Evolutionary conservation across 1,140 invertebrate genomes (phyloP), one percentile per base, ranked within the genome.

Genomic region (Adelges cooleyi): DNA sequence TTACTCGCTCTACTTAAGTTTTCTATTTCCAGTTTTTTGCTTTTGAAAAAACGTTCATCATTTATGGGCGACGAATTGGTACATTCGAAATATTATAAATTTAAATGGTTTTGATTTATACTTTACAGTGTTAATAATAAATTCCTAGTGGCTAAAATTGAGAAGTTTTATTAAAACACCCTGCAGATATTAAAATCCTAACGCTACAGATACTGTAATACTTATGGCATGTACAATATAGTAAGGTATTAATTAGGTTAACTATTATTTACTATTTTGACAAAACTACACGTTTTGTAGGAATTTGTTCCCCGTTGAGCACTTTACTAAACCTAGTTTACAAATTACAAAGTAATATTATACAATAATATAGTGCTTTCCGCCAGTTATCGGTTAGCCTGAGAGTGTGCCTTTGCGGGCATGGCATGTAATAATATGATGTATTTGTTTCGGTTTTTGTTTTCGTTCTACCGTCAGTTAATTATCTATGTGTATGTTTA

Each of bases 151-250:
- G 5, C 29, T 33, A 33, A 33, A 33, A 33, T 6, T 33, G 29
- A 33, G 29, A 33, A 59, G 36, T 42, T 42, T 40, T 23, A 22
- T 29, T 54, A 20, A 59, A 59, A 56, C 42, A 59, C 54, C 54
- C 54, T 59, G 54, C 54, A 25, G 54, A 38, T 15, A 23, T 59
- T 54, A 53, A 18, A n/a, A 59, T 42, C 54, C 54, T 59, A 23
- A 42, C 54, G 42, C 17, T 4, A 59, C 40, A 25, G 25, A 44
- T 44, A 44, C n/a, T 38, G 23, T n/a, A n/a, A 33, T 23, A 18
- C 2, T 49, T 25, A 22, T 42, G 23, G n/a, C 15, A 3, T 27
- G 22, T 44, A 44, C 13, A 44, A 18, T 2, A 18, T 18, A 38
- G 25, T 42, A 44, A 44, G n/a, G 3, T 40, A 13, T 38, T 54